Conservation (phyloP, 2,888 invertebrate genomes). For the Timandra comae region DNA sequence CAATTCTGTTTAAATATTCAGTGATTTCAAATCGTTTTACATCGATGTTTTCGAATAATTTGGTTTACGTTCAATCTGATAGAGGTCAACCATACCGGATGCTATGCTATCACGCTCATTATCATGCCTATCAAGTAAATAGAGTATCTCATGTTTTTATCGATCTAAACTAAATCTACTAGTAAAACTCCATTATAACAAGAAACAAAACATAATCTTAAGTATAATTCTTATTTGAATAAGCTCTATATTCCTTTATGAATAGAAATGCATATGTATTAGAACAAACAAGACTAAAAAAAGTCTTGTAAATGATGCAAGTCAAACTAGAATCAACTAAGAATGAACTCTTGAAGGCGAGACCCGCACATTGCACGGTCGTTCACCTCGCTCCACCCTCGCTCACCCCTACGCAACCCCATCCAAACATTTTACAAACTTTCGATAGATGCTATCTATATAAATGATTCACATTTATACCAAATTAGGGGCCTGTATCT, state of each 20-base stretch:
- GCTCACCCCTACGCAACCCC: conserved; percentile 35
- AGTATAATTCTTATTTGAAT: too few relatives aligned
- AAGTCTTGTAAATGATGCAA: not conserved
- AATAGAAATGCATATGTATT: conserved; percentile 1
- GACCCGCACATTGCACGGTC: conserved; percentile 32
- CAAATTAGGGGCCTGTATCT: conserved; percentile 4
- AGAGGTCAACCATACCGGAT: conserved; percentile 39
- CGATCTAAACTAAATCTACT: too few relatives aligned
- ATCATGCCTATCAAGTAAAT: too few relatives aligned
- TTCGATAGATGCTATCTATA: conserved; percentile 6
- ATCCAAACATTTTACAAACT: conserved; percentile 19
- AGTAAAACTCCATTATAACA: too few relatives aligned
- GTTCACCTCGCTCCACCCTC: conserved; percentile 41
- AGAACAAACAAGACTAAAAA: too few relatives aligned
- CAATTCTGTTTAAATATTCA: conserved; percentile 2
- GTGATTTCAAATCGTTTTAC: conserved; percentile 11
- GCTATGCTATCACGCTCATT: too few relatives aligned
- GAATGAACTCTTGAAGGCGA: conserved; percentile 15
- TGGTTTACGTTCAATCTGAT: conserved; percentile 16
- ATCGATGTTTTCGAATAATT: conserved; percentile 11
- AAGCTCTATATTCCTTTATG: too few relatives aligned
- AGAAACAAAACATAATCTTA: too few relatives aligned
- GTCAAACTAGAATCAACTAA: conserved; percentile 6
- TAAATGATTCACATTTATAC: conserved; percentile 14
- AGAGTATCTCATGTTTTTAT: too few relatives aligned